Evolutionary conservation across 2,113 vertebrate species (phyloP), one percentile per base, ranked within the genome.

Genomic region (Rhinopomastus cyanomelas): DNA sequence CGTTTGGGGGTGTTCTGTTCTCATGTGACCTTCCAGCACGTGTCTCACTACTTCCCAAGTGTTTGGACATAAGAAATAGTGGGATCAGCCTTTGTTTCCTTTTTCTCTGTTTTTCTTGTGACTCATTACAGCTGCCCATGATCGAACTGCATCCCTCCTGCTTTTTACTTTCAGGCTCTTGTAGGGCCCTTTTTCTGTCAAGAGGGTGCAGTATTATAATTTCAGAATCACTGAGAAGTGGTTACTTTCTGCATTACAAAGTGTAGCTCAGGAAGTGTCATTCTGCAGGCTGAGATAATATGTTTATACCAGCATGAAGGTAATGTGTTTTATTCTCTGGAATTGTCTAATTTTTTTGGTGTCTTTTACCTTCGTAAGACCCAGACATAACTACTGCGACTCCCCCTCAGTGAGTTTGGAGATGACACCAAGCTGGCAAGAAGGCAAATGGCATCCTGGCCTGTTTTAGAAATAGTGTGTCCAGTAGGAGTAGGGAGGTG

Each of bases 141-240:
- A n/a, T n/a, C n/a, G 23, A 66, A 48, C 14, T 32, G 57, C 42
- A 22, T 51, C 66, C 48, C 34, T 75, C 15, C 23, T 12, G 8
- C 36, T 36, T 52, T 5, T 6, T 20, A 0, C 46, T 81, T 64
- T 37, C 76, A 71, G 59, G 1, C 46, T 67, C 16, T 51, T 92
- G 85, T 61, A 84, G 90, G 72, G 49, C 74, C 69, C 32, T 51
- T 78, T 60, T 81, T 57, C 36, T 53, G 57, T 83, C 91, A 88
- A 61, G 61, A 86, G 85, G 65, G 81, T 78, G 85, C 85, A 89
- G 76, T 61, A 52, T 61, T 23, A 51, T 77, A 8, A 1, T 64
- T 86, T 75, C 25, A 60, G 48, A 89, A 16, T 69, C 42, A 42
- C 26, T 34, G 52, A 88, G 53, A 74, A 56, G 64, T 36, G 23